Conservation (phyloP, 2,888 invertebrate species). For the Pseudeuparius sepicola region DNA sequence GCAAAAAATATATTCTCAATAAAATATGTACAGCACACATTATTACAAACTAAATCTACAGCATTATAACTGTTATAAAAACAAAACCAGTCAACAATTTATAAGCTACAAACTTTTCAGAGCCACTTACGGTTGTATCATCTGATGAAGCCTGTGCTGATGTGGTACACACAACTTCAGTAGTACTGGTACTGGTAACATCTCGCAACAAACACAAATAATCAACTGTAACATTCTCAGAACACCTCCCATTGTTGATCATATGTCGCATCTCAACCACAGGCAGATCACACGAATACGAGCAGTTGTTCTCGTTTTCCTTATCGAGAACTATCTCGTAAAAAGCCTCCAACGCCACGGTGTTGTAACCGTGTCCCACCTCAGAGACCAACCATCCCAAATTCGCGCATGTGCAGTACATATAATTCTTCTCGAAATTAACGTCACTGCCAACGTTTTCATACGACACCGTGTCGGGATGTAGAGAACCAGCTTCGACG, state of each 20-base stretch:
- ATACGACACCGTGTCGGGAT: conserved; percentile 42
- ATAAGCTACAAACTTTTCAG: too few species aligned
- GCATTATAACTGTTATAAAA: too few species aligned
- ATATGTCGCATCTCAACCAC: conserved; percentile 35
- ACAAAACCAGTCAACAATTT: too few species aligned
- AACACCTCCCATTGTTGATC: conserved; percentile 23
- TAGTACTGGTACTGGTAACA: neutral
- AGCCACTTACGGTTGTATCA: too few species aligned
- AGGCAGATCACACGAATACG: conserved; percentile 41
- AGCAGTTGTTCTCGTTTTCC: conserved; percentile 42
- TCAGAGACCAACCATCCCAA: conserved; percentile 37
- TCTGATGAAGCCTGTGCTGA: too few species aligned
- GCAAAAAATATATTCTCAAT: too few species aligned
- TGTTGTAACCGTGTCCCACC: conserved; percentile 21
- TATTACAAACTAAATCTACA: too few species aligned
- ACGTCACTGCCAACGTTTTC: conserved; percentile 38
- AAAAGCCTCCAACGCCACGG: conserved; percentile 30
- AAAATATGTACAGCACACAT: too few species aligned
- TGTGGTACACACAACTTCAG: too few species aligned
- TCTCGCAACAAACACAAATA: conserved; percentile 18
- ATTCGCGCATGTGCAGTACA: conserved; percentile 44
- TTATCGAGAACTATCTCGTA: conserved; percentile 39
- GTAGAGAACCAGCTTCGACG: conserved; percentile 41
- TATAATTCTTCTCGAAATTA: conserved; percentile 38
- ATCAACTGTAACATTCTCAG: conserved; percentile 19